Evolutionary conservation across 2,797 vertebrate genomes (phyloP), one percentile per base, ranked within the genome.

Genomic region (Numenius phaeopus): DNA sequence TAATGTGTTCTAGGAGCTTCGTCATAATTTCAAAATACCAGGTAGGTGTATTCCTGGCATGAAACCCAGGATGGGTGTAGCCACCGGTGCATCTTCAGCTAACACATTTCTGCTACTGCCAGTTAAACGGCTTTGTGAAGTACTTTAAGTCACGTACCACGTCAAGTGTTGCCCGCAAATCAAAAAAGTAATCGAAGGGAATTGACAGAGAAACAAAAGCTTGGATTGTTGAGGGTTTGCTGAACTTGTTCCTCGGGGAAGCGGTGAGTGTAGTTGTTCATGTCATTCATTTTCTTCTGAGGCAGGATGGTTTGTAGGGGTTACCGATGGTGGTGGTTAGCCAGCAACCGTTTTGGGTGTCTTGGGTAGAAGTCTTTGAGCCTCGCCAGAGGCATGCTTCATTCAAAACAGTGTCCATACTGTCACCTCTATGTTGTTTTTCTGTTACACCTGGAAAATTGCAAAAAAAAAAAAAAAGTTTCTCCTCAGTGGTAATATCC

Each of bases 371-470:
- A 70, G 21, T 59, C n/a, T 66, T 52, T 46, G 44, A 64, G 34
- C 8, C 13, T 66, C n/a, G 37, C 20, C 16, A 62, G 30, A 77
- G 32, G 32, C 4, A 2, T 54, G 21, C 29, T 40, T 83, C 14
- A 11, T 81, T 62, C 27, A 34, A 70, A 65, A 21, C 32, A 64
- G 16, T 0, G 4, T 83, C 46, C 2, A 0, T 84, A 14, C 44
- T 49, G 62, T 65, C n/a, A 30, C 0, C 0, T 32, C 50, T 66
- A 2, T 1, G 0, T n/a, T 57, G 29, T 14, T 40, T 14, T 87
- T 75, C 73, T 84, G 29, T 81, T 91, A 67, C 7, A 39, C 15
- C 9, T 75, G 16, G 23, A 49, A 37, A 71, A 61, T 3, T 67
- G 24, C 7, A 22, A 23, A 24, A 49, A 49, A 49, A 49, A 49